These are phyloP conservation scores for Crypturellus undulatus DNA, from an alignment of 2,113 vertebrate species.

Conservation along the genomic window DNA sequence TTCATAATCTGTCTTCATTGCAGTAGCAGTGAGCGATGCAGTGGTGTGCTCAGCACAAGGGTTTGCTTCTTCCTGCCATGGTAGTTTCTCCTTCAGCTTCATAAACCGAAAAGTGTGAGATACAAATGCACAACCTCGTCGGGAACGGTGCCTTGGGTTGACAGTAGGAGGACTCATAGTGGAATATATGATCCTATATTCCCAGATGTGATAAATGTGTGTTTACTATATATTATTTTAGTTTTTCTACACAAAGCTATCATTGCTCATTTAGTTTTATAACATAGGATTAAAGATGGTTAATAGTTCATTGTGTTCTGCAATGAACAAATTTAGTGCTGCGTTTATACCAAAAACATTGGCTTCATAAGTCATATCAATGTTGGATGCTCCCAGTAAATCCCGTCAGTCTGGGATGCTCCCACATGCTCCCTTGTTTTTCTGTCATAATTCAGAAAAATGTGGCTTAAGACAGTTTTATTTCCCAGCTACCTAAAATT, in stretches of 20 bases:
- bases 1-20: neutral
- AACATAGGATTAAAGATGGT: neutral
- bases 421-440: neutral
- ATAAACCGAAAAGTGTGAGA: neutral
- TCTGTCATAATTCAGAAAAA: neutral
- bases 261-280: neutral
- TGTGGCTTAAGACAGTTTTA: neutral
- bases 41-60: neutral
- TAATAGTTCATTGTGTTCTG: neutral
- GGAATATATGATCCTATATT: neutral
- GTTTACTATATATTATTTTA: neutral
- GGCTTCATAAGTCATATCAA: neutral
- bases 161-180: neutral
- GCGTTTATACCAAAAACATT: neutral
- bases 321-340: neutral
- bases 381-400: neutral
- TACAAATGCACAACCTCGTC: neutral
- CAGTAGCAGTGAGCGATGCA: neutral
- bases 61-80: neutral
- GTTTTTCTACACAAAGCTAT: neutral
- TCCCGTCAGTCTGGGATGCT: neutral
- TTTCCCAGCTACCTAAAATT: neutral
- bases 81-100: neutral
- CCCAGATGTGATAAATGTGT: neutral
- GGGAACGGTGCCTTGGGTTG: constrained; percentile 18